Conservation (phyloP, 2,797 vertebrate species). For the Gadopsis bispinosus region DNA sequence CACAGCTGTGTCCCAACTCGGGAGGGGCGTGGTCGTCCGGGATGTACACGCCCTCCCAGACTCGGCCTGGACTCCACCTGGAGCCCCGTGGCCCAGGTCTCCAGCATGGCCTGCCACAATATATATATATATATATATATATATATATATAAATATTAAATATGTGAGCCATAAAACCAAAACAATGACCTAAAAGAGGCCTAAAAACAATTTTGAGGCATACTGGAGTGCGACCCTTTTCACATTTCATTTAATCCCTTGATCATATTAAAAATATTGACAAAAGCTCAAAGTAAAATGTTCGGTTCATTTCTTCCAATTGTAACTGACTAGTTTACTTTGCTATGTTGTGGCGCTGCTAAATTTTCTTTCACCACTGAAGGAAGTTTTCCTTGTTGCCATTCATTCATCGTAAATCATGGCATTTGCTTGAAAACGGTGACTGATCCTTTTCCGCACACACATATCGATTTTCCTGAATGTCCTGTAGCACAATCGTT, state of each 20-base stretch:
- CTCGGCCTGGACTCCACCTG: too few species aligned
- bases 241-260: neutral
- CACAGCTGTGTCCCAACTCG: too few species aligned
- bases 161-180: neutral
- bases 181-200: neutral
- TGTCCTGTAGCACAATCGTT: slow-evolving; percentile 52
- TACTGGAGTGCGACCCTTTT: neutral
- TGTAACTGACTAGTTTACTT: neutral
- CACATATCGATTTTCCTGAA: slow-evolving; percentile 53
- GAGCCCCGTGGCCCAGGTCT: too few species aligned
- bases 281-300: neutral
- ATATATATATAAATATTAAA: too few species aligned
- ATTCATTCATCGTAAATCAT: slow-evolving; percentile 44
- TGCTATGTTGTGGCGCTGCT: neutral
- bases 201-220: neutral
- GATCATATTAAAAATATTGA: neutral
- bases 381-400: neutral
- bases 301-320: neutral
- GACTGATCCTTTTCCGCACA: slow-evolving; percentile 49
- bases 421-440: slow-evolving; percentile 44
- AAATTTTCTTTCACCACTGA: neutral
- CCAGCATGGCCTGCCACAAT: too few species aligned
- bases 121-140: too few species aligned
- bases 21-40: too few species aligned
- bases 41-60: too few species aligned